phyloP scores from a whole-genome alignment of 2,888 invertebrate species.

The Tortricodes alternella region DNA sequence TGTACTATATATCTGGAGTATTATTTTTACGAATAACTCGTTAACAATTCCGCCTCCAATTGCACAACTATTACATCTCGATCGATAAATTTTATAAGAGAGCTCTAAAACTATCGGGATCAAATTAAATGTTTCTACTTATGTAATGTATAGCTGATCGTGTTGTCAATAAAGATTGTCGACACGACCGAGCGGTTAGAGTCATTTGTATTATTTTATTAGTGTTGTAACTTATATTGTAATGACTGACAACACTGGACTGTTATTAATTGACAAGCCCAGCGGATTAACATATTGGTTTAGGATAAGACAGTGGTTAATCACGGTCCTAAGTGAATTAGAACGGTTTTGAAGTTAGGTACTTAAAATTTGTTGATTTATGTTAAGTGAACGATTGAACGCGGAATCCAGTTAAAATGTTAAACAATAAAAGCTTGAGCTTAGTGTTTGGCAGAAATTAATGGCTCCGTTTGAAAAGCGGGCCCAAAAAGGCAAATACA shows the following conservation, averaged over 20 bases:
- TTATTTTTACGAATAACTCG: too few relatives aligned
- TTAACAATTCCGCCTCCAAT: too few relatives aligned
- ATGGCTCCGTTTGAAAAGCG: slow-evolving; percentile 32
- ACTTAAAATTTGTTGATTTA: background rate
- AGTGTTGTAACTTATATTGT: slow-evolving; percentile 19
- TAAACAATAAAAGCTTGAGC: slow-evolving; percentile 38
- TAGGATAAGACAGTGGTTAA: slow-evolving; percentile 17
- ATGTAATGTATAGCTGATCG: slow-evolving; percentile 30
- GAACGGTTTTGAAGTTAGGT: slow-evolving; percentile 17
- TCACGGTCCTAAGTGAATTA: slow-evolving; percentile 9
- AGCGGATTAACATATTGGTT: slow-evolving; percentile 18
- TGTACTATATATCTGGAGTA: too few relatives aligned
- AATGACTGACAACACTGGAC: slow-evolving; percentile 24
- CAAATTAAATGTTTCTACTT: slow-evolving; percentile 26
- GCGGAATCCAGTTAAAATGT: slow-evolving; percentile 6
- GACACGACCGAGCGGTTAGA: slow-evolving; percentile 23
- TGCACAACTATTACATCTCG: too few relatives aligned
- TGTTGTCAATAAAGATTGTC: slow-evolving; percentile 28
- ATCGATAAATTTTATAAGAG: slow-evolving; percentile 34
- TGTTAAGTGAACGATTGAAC: background rate
- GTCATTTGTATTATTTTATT: slow-evolving; percentile 31
- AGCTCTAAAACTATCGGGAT: slow-evolving; percentile 26
- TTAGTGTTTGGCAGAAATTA: slow-evolving; percentile 43
- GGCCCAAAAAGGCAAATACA: slow-evolving; percentile 39
- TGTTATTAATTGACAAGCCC: slow-evolving; percentile 22